phyloP scores from a whole-genome alignment of 2,113 vertebrate species.

The Collichthys lucidus region DNA sequence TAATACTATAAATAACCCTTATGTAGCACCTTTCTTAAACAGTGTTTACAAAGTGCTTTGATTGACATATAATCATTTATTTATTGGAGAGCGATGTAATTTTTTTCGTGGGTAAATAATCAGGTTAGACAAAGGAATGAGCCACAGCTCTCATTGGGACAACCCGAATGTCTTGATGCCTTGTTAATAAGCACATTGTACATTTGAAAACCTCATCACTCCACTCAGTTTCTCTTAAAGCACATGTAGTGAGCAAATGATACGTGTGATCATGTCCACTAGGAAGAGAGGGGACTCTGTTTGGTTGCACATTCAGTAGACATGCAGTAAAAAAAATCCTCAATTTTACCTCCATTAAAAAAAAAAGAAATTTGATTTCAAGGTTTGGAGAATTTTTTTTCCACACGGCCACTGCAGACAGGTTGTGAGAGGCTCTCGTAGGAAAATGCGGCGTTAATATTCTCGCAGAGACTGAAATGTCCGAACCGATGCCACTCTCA shows the following conservation, averaged over 20 bases:
- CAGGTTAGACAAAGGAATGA: constrained; percentile 71
- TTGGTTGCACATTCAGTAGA: constrained; percentile 66
- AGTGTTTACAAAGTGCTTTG: constrained; percentile 72
- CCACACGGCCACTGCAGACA: constrained; percentile 36
- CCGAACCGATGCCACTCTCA: constrained; percentile 48
- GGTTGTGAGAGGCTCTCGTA: constrained; percentile 39
- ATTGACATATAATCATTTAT: constrained; percentile 44
- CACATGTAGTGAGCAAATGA: constrained; percentile 31
- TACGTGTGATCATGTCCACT: not conserved
- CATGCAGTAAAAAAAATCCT: constrained; percentile 40
- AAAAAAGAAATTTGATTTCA: constrained; percentile 2
- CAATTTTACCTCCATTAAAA: constrained; percentile 1
- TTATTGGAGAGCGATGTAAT: constrained; percentile 34
- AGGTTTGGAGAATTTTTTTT: constrained; percentile 20
- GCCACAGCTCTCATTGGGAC: constrained; percentile 52
- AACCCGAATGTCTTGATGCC: constrained; percentile 69
- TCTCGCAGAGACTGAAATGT: constrained; percentile 30
- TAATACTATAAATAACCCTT: constrained; percentile 46
- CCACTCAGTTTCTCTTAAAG: constrained; percentile 39
- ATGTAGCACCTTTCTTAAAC: constrained; percentile 63
- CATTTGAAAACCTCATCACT: constrained; percentile 44
- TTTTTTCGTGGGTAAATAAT: constrained; percentile 63
- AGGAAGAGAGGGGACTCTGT: constrained; percentile 25
- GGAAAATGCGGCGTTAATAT: constrained; percentile 29
- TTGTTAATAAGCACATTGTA: constrained; percentile 66